These are phyloP conservation scores for Conops quadrifasciatus DNA, from an alignment of 2,888 invertebrate genomes.

Conservation along the genomic window DNA sequence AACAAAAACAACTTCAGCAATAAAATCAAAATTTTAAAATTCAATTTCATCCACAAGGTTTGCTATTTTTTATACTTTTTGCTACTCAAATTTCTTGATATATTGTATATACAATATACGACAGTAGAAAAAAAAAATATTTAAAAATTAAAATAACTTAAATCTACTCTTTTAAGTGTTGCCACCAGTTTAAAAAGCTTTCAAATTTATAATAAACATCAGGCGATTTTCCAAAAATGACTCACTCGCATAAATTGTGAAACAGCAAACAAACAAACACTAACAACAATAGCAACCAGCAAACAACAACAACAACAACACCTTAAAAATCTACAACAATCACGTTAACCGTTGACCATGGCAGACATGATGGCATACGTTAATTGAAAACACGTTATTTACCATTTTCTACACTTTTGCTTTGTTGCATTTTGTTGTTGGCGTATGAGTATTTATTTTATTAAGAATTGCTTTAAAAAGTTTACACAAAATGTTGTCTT, in stretches of 20 bases:
- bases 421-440: neutral
- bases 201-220: neutral
- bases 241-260: conserved; percentile 15
- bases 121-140: too few species aligned
- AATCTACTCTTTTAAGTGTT: too few species aligned
- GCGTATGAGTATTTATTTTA: too few species aligned
- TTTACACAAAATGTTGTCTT: neutral
- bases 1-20: too few species aligned
- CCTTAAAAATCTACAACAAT: too few species aligned
- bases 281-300: conserved; percentile 9
- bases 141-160: too few species aligned
- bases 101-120: too few species aligned
- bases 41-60: too few species aligned
- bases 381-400: conserved; percentile 32
- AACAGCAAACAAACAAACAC: neutral
- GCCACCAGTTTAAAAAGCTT: too few species aligned
- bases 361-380: conserved; percentile 29
- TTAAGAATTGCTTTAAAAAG: neutral
- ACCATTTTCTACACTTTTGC: neutral
- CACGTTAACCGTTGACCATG: conserved; percentile 22
- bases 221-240: conserved; percentile 12
- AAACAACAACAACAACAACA: conserved; percentile 13
- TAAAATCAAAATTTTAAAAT: too few species aligned
- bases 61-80: too few species aligned
- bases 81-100: too few species aligned